phyloP scores from a whole-genome alignment of 2,888 invertebrate species.

The Branchinecta sandiegonensis region DNA sequence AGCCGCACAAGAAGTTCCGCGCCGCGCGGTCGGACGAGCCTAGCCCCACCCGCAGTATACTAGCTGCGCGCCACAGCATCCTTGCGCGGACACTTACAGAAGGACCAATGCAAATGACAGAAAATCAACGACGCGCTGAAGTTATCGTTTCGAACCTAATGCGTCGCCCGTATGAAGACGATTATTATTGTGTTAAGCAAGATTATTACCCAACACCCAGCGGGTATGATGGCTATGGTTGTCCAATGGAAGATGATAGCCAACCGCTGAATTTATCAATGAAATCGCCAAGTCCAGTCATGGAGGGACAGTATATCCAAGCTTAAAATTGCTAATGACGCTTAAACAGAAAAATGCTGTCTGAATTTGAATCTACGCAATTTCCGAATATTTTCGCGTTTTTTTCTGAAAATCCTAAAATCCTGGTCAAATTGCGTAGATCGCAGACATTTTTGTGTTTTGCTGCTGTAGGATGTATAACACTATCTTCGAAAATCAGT shows the following conservation, averaged over 20 bases:
- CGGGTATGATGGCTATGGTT: constrained; percentile 21
- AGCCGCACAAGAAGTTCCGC: constrained; percentile 88
- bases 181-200: not conserved
- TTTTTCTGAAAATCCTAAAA: no score
- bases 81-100: constrained; percentile 79
- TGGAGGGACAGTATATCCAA: constrained; percentile 13
- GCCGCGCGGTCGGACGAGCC: constrained; percentile 37
- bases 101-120: constrained; percentile 76
- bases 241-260: constrained; percentile 49
- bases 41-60: constrained; percentile 26
- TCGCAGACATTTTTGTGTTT: no score
- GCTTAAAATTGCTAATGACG: not conserved
- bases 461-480: no score
- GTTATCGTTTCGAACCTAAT: constrained; percentile 84
- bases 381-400: no score
- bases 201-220: constrained; percentile 19
- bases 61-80: constrained; percentile 76
- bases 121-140: constrained; percentile 79
- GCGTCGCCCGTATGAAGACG: constrained; percentile 36
- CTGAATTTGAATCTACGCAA: no score
- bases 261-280: constrained; percentile 80
- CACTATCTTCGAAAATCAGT: no score
- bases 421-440: no score
- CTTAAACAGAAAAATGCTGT: no score
- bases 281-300: constrained; percentile 52